Evolutionary conservation across 2,113 vertebrate genomes (phyloP), one percentile per base, ranked within the genome.

Genomic region (Mustelus asterias): DNA sequence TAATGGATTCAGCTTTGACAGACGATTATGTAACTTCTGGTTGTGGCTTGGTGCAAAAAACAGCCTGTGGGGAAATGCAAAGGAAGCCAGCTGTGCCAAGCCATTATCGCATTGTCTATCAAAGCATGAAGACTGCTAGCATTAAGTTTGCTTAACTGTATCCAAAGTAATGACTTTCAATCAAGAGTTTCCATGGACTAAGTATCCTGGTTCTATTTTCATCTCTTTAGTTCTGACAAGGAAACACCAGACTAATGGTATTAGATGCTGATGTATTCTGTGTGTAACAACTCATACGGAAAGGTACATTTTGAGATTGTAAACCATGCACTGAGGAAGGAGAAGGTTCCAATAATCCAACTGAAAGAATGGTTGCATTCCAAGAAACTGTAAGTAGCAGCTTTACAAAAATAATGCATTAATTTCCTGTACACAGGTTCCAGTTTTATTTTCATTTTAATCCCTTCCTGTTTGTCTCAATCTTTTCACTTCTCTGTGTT

Each of bases 1-100:
- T 93, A 93, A 93, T 93, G n/a, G 60, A 65, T 93, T 33, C 60
- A 65, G 89, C 33, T 93, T 93, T 93, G 60, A 93, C 89, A 93
- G n/a, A 93, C 60, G 60, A 93, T 65, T 65, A 65, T 65, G 89
- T 93, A 65, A 93, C 63, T 93, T n/a, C 60, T 93, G 89, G 33
- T 93, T 93, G 60, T 65, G 60, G 60, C 60, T 63, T 67, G 89
- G n/a, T 65, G 60, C 89, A 93, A 93, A 65, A n/a, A 93, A 67
- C 14, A 93, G 89, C 89, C 60, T 67, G 18, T 63, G n/a, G 54
- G 89, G 60, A 93, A 93, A 93, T 65, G n/a, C 89, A 92, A 92
- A 92, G 11, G 89, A 37, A 92, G 14, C 89, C 89, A 93, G 89
- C 60, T 93, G 89, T 41, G 89, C 89, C 89, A 93, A 93, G n/a